phyloP scores from a whole-genome alignment of 2,113 vertebrate species.

The Catagonus wagneri region DNA sequence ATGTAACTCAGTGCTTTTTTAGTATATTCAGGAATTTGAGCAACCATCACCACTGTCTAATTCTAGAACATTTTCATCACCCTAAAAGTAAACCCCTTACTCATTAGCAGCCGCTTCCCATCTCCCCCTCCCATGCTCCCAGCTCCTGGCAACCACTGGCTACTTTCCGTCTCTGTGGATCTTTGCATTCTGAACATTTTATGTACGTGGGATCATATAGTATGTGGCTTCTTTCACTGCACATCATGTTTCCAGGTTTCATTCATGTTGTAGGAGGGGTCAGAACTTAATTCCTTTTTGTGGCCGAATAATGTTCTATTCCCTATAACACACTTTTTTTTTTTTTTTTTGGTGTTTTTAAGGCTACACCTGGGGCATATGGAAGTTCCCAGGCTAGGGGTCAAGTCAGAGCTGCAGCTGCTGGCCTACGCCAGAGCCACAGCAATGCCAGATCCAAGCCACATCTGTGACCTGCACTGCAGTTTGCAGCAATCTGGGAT shows the following conservation, averaged over 20 bases:
- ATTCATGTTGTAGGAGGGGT: no score
- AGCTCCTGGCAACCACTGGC: background rate
- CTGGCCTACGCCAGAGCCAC: no score
- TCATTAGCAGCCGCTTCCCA: background rate
- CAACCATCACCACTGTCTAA: background rate
- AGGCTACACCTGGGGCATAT: no score
- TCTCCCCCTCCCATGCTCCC: background rate
- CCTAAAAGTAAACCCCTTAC: background rate
- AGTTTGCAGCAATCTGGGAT: no score
- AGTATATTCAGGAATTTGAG: background rate
- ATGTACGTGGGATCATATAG: background rate
- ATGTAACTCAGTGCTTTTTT: conserved; percentile 4
- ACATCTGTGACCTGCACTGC: no score
- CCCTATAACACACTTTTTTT: background rate
- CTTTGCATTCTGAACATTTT: background rate
- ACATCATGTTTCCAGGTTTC: no score
- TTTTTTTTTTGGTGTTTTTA: no score
- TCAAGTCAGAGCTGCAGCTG: no score
- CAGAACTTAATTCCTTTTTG: background rate
- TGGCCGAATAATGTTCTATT: background rate
- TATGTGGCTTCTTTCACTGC: no score
- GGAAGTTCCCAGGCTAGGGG: no score
- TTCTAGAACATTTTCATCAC: background rate
- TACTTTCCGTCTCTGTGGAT: background rate
- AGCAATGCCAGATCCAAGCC: no score